phyloP scores from a whole-genome alignment of 2,797 vertebrate species.

The Chaetodon trifasciatus region DNA sequence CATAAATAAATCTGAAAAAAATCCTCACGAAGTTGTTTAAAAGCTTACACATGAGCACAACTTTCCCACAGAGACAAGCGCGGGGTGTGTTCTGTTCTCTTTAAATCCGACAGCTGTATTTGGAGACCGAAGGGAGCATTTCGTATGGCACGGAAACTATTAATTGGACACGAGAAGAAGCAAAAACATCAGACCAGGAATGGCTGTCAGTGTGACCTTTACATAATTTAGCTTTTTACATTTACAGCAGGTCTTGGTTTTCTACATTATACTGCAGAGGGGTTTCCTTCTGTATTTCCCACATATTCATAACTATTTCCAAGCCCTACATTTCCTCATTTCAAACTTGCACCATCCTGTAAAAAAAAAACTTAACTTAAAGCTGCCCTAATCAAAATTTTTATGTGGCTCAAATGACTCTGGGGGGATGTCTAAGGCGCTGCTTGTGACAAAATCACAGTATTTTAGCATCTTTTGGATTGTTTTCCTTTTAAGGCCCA shows the following conservation, averaged over 20 bases:
- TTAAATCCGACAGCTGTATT: constrained; percentile 51
- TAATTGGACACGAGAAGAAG: constrained; percentile 38
- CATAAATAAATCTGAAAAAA: constrained; percentile 30
- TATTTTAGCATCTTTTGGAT: neutral
- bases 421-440: too few species aligned
- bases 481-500: neutral
- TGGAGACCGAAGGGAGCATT: constrained; percentile 46
- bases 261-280: neutral
- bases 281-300: constrained; percentile 3
- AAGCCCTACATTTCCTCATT: constrained; percentile 8
- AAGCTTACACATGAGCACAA: constrained; percentile 44
- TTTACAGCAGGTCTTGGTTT: neutral
- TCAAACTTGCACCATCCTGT: constrained; percentile 8
- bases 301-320: constrained; percentile 20
- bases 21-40: constrained; percentile 38
- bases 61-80: constrained; percentile 37
- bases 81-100: constrained; percentile 48
- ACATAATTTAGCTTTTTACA: constrained; percentile 3
- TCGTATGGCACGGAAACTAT: constrained; percentile 55
- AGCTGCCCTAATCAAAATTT: too few species aligned
- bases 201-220: constrained; percentile 25
- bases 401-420: too few species aligned
- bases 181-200: constrained; percentile 30
- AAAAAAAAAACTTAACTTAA: neutral
- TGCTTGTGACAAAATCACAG: too few species aligned